Evolutionary conservation across 2,113 vertebrate species (phyloP).

Genomic region (Halichoeres trimaculatus): DNA sequence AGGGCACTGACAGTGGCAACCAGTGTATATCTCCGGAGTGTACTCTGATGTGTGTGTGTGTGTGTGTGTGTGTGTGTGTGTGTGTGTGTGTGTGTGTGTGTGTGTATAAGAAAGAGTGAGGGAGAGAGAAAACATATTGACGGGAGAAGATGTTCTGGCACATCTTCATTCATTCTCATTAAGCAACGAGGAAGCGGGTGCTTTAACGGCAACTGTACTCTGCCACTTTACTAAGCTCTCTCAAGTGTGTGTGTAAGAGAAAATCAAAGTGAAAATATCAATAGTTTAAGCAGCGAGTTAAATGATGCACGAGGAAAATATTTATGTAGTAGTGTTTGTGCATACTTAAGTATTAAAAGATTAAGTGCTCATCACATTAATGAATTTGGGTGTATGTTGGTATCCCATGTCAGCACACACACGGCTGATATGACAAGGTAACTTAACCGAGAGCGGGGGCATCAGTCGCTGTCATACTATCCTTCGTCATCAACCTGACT

Average conservation of each 20-base stretch:
- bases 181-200: constrained; percentile 35
- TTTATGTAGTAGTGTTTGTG: constrained; percentile 4
- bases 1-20: constrained; percentile 11
- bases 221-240: constrained; percentile 25
- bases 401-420: background rate
- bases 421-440: constrained; percentile 7
- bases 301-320: background rate
- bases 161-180: constrained; percentile 72
- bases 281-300: constrained; percentile 2
- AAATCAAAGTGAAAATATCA: constrained; percentile 14
- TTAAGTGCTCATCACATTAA: constrained; percentile 2
- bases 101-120: background rate
- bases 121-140: constrained; percentile 17
- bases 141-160: constrained; percentile 47
- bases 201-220: constrained; percentile 40
- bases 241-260: constrained; percentile 2
- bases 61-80: background rate
- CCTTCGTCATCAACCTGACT: constrained; percentile 6
- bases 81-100: background rate
- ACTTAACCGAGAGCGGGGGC: background rate
- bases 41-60: background rate
- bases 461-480: constrained; percentile 5
- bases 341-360: constrained; percentile 1
- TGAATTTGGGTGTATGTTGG: background rate
- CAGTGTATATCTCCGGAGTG: constrained; percentile 11